Evolutionary conservation across 1,140 invertebrate genomes (phyloP), one percentile per base, ranked within the genome.

Genomic region (Melitaea cinxia): DNA sequence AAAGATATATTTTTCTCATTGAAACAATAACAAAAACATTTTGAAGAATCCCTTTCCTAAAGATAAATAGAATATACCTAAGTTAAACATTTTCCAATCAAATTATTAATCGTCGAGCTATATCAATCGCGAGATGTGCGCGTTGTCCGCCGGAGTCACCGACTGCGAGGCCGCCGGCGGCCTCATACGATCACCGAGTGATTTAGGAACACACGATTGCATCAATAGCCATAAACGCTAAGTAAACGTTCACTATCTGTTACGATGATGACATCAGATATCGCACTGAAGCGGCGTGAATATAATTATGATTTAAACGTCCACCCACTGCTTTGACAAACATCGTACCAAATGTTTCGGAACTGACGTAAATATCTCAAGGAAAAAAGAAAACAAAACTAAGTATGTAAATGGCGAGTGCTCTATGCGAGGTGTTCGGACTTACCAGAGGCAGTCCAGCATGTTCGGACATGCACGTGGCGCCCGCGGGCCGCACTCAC

Each of bases 401-500:
- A 1, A n/a, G 12, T 4, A 10, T 7, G 4, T 10, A 12, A 47
- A 4, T 23, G 10, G 42, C 37, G 37, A 17, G 14, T 42, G 15
- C 4, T 33, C 9, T 4, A 7, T 21, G 52, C 19, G 52, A n/a
- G 23, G 9, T 9, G 26, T 23, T 23, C 15, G 73, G 73, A 81
- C 85, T 88, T 75, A 88, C 85, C 85, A 88, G 49, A 88, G 77
- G 75, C 85, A 88, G 77, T 88, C 85, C 78, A 88, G 78, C 85
- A 88, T 88, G 77, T 66, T 62, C 68, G 62, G 75, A 74, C 80
- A 75, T 77, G 76, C 77, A 72, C 69, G 70, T 49, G 66, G 67
- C 73, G 74, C 71, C 68, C 73, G 65, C 68, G 57, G 65, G 74
- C 71, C 72, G 76, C 79, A 88, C 85, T 88, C 81, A 88, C 85